Conservation (phyloP, 2,888 invertebrate species). For the Hymenopus coronatus region DNA sequence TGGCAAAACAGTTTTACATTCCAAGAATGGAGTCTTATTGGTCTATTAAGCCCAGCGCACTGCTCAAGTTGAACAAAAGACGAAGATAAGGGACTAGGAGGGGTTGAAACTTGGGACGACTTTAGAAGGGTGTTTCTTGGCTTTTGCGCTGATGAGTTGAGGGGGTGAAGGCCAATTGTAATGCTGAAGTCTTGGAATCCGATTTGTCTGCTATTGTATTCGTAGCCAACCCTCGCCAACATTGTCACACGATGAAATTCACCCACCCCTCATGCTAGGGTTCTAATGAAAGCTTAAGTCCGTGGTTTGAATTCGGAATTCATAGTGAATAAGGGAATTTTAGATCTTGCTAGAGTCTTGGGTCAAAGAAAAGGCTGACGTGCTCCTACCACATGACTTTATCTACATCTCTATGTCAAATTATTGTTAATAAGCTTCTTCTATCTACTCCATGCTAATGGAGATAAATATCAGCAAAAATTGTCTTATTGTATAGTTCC, state of each 20-base stretch:
- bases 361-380: too few relatives aligned
- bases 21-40: neutral
- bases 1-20: neutral
- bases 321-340: neutral
- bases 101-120: neutral
- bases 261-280: neutral
- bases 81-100: neutral
- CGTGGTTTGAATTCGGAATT: neutral
- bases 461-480: too few relatives aligned
- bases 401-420: too few relatives aligned
- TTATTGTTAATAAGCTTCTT: too few relatives aligned
- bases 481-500: too few relatives aligned
- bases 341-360: too few relatives aligned
- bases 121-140: neutral
- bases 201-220: neutral
- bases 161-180: neutral
- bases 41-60: neutral
- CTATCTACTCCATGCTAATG: too few relatives aligned
- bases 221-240: neutral
- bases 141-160: neutral
- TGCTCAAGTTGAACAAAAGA: neutral
- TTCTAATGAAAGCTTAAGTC: neutral
- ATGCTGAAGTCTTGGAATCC: neutral
- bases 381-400: too few relatives aligned
- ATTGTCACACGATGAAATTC: neutral